These are phyloP conservation scores for Ectemnius lituratus DNA, from an alignment of 2,888 invertebrate species.

Conservation along the genomic window DNA sequence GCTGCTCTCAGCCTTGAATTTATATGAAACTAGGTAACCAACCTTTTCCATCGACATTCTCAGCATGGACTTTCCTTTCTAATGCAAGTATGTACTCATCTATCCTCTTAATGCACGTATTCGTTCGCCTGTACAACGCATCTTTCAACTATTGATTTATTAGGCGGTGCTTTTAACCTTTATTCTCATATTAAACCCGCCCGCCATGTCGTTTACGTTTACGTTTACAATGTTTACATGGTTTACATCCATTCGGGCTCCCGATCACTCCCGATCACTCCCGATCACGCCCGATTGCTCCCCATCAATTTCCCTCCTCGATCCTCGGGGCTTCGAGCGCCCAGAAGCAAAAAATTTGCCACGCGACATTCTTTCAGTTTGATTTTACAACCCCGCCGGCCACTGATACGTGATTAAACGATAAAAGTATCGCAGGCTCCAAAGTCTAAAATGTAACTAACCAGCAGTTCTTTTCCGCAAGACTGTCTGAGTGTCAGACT, in stretches of 20 bases:
- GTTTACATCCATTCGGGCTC: slow-evolving; percentile 35
- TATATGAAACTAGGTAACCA: slow-evolving; percentile 48
- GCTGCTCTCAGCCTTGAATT: background rate
- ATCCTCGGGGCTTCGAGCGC: no score
- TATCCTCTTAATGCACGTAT: slow-evolving; percentile 25
- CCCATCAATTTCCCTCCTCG: no score
- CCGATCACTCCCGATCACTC: slow-evolving; percentile 10
- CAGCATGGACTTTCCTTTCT: slow-evolving; percentile 4
- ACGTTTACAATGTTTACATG: no score
- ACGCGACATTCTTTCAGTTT: no score
- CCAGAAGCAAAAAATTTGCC: no score
- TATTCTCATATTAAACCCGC: slow-evolving; percentile 18
- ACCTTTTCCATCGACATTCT: slow-evolving; percentile 69
- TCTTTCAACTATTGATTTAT: slow-evolving; percentile 45
- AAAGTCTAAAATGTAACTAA: no score
- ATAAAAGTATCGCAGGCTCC: no score
- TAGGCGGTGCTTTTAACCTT: slow-evolving; percentile 26
- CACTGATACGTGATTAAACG: no score
- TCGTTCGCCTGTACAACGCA: slow-evolving; percentile 23
- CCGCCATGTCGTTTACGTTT: slow-evolving; percentile 53
- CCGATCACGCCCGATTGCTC: no score
- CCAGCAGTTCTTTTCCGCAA: no score
- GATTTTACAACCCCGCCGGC: no score
- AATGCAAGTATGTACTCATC: background rate
- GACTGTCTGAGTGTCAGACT: no score